Base-by-base conservation (phyloP, 2,888 invertebrate genomes). In the Chrysodeixis includens region DNA sequence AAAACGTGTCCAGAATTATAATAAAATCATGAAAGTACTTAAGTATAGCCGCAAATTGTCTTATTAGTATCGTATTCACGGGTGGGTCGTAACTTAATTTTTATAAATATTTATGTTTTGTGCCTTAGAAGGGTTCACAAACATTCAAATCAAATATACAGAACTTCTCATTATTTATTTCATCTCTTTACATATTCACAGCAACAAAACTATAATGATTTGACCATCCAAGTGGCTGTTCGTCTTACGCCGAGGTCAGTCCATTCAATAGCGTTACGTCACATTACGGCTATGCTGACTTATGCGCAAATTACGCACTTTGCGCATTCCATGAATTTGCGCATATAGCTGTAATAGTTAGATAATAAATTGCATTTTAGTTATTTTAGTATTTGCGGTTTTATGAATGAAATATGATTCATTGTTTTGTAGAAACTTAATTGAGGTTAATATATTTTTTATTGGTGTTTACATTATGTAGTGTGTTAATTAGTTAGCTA, bases 401-500 rank as follows among this genome's bases (percentile, higher is more conserved):
- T 35, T 12, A 7, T n/a, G 5, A 46, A 10, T 40, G 40, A 40
- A 40, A n/a, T 40, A 40, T 40, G 40, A 40, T 1, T 40, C 40
- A 40, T 40, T 40, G 40, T 40, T n/a, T n/a, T 5, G n/a, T 40
- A n/a, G n/a, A 40, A 40, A n/a, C 0, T 3, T 12, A 35, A 40
- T 40, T 40, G 40, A 40, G 40, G 49, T 18, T 64, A 20, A 72
- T 75, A 32, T 18, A 30, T 55, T 46, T 55, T 58, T 64, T 22
- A 72, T 70, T 51, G 52, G 20, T 49, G 8, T 70, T 40, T 9
- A 40, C 46, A 64, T 75, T 75, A n/a, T n/a, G n/a, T n/a, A 60
- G 32, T 44, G 51, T 64, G 56, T 51, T 59, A 46, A 54, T 32
- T 16, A n/a, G 40, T n/a, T 40, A 40, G 40, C n/a, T 40, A n/a